phyloP scores from a whole-genome alignment of 2,888 invertebrate genomes.

The Allolobophora icterica region DNA sequence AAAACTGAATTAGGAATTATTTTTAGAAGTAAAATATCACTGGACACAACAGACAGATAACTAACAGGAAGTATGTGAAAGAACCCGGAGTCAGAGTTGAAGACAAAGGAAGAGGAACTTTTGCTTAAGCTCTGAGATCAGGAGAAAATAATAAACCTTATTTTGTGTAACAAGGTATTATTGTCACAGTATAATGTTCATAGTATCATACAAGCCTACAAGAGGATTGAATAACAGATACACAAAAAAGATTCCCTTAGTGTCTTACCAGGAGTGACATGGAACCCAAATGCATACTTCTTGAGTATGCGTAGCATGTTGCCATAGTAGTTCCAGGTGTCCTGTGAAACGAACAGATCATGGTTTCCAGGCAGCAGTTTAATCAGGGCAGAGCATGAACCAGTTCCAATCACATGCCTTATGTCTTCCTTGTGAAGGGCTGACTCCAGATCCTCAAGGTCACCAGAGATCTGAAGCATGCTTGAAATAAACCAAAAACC shows the following conservation, averaged over 20 bases:
- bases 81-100: not conserved
- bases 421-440: conserved; percentile 51
- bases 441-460: conserved; percentile 75
- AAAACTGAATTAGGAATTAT: too few relatives aligned
- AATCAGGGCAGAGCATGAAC: conserved; percentile 74
- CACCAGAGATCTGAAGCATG: conserved; percentile 79
- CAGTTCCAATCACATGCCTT: conserved; percentile 54
- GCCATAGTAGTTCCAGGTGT: conserved; percentile 80
- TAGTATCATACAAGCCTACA: not conserved
- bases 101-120: not conserved
- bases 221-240: not conserved
- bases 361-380: conserved; percentile 71
- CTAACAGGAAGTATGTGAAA: not conserved
- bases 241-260: not conserved
- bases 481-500: conserved; percentile 59
- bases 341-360: conserved; percentile 78
- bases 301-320: conserved; percentile 85
- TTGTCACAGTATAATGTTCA: not conserved
- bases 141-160: not conserved
- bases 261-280: conserved; percentile 33
- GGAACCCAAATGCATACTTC: conserved; percentile 80
- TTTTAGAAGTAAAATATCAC: too few relatives aligned
- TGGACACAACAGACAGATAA: too few relatives aligned
- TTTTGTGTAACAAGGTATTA: not conserved
- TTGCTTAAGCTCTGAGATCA: not conserved